Percentiles rank a stretch among this genome's conserved stretches.
These are phyloP conservation scores for Aspidoscelis tigris DNA, from an alignment of 2,113 vertebrate species.

Conservation along the genomic window DNA sequence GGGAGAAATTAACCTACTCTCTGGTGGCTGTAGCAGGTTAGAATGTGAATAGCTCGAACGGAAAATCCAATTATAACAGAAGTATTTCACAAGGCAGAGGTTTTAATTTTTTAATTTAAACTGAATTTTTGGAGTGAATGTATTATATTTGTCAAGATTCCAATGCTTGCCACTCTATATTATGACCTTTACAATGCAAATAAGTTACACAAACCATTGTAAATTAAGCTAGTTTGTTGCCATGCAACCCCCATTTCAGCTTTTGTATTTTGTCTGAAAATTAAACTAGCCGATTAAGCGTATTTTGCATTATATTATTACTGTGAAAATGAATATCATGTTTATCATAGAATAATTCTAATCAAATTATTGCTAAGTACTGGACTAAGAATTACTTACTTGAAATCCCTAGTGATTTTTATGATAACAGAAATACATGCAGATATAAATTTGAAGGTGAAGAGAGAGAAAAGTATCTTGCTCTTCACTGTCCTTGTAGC, in stretches of 20 bases:
- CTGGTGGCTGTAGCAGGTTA: too few species aligned
- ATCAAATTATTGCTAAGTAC: slow-evolving; percentile 11
- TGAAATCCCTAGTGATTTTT: neutral
- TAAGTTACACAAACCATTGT: neutral
- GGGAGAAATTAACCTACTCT: too few species aligned
- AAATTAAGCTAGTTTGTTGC: neutral
- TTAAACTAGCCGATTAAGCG: neutral
- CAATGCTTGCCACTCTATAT: neutral
- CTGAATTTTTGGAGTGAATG: neutral
- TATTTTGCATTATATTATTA: slow-evolving; percentile 14
- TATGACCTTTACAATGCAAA: neutral
- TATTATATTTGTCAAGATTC: neutral
- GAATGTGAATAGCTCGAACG: too few species aligned
- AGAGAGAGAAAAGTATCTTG: neutral
- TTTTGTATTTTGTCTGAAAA: neutral
- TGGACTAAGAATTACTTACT: slow-evolving; percentile 1
- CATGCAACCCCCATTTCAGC: neutral
- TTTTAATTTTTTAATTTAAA: neutral
- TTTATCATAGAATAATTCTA: neutral
- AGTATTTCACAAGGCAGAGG: too few species aligned
- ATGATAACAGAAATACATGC: neutral
- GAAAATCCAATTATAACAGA: too few species aligned
- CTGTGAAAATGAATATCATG: neutral
- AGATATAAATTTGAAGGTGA: neutral
- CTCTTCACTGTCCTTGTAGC: neutral